Percentiles rank a stretch among this genome's conserved stretches.
phyloP scores from a whole-genome alignment of 1,140 invertebrate species.

The Drosophila tristis region DNA sequence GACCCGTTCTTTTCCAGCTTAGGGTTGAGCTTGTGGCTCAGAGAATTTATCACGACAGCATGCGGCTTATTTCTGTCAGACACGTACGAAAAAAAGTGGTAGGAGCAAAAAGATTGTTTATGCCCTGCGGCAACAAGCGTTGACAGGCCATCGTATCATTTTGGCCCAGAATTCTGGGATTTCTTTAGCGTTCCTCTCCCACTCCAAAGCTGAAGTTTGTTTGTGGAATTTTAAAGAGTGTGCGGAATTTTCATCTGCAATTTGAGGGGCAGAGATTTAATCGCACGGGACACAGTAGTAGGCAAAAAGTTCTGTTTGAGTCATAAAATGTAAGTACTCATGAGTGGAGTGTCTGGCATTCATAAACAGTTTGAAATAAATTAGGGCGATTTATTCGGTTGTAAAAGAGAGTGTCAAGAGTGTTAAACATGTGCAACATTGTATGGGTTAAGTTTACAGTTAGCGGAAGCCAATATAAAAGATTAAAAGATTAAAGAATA shows the following conservation, averaged over 20 bases:
- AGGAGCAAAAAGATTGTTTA: slow-evolving; percentile 43
- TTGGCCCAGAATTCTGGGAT: slow-evolving; percentile 49
- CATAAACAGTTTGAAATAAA: slow-evolving; percentile 44
- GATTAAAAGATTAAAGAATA: background rate
- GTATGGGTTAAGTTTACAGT: slow-evolving; percentile 21
- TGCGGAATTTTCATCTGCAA: slow-evolving; percentile 51
- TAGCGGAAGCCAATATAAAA: background rate
- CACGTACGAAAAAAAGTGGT: slow-evolving; percentile 31
- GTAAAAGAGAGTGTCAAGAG: slow-evolving; percentile 23
- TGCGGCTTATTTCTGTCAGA: slow-evolving; percentile 28
- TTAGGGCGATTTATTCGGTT: slow-evolving; percentile 25
- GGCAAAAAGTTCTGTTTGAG: slow-evolving; percentile 31
- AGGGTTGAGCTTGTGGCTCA: slow-evolving; percentile 36
- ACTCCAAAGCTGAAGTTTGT: background rate
- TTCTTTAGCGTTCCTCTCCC: slow-evolving; percentile 11
- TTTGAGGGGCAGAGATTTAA: slow-evolving; percentile 51
- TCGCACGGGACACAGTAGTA: slow-evolving; percentile 3
- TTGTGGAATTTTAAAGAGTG: slow-evolving; percentile 71
- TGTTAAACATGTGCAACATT: slow-evolving; percentile 2
- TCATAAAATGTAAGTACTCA: slow-evolving; percentile 43
- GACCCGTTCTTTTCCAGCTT: slow-evolving; percentile 35
- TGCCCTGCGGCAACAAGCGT: slow-evolving; percentile 42
- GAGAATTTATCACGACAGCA: slow-evolving; percentile 39
- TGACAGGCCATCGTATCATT: slow-evolving; percentile 39
- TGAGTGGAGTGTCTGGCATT: slow-evolving; percentile 38